Percentiles rank a stretch among this genome's conserved stretches.
These are phyloP conservation scores for Allophyes oxyacanthae DNA, from an alignment of 2,888 invertebrate genomes.

Conservation along the genomic window DNA sequence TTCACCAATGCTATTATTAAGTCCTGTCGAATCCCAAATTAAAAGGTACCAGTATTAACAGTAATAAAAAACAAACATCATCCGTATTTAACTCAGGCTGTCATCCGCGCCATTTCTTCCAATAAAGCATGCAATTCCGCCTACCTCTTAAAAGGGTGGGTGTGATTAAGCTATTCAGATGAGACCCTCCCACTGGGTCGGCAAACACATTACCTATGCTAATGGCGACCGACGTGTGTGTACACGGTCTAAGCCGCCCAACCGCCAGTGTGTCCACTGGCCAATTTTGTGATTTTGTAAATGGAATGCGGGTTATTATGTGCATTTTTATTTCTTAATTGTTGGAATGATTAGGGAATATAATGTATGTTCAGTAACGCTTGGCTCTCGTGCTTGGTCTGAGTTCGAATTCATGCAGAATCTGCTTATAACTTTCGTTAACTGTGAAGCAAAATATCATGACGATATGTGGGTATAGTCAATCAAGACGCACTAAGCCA, in stretches of 20 bases:
- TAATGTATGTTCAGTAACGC: no score
- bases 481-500: no score
- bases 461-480: no score
- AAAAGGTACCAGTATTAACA: no score
- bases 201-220: constrained; percentile 50
- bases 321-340: constrained; percentile 41
- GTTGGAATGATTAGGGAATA: constrained; percentile 6
- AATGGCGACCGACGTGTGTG: constrained; percentile 40
- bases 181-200: constrained; percentile 30
- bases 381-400: no score
- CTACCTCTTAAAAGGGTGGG: constrained; percentile 27
- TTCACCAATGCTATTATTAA: no score
- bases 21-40: no score
- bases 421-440: no score
- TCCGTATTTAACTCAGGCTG: no score
- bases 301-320: constrained; percentile 4
- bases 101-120: background rate
- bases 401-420: no score
- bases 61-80: no score
- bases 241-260: constrained; percentile 21
- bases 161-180: constrained; percentile 49
- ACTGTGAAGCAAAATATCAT: no score
- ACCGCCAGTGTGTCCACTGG: constrained; percentile 7
- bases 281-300: constrained; percentile 26
- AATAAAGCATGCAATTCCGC: constrained; percentile 16